These are phyloP conservation scores for Cinclus cinclus DNA, from an alignment of 2,113 vertebrate genomes.

Conservation along the genomic window DNA sequence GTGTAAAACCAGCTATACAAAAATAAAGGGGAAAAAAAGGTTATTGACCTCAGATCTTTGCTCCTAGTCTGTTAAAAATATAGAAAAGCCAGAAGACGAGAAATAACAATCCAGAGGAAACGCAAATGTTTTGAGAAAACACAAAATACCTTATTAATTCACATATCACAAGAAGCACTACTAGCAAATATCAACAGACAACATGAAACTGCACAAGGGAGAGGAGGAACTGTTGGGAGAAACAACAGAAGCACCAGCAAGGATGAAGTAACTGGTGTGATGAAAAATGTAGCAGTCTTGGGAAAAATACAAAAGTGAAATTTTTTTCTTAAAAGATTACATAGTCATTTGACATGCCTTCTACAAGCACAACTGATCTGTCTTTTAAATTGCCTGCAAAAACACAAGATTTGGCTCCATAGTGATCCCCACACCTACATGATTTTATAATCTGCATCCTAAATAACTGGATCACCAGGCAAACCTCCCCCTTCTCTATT, in stretches of 20 bases:
- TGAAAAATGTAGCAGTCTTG: neutral
- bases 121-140: neutral
- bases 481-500: conserved; percentile 45
- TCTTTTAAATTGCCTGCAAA: neutral
- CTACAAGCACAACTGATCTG: neutral
- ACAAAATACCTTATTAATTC: neutral
- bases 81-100: neutral
- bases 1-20: neutral
- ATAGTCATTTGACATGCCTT: neutral
- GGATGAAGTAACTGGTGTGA: neutral
- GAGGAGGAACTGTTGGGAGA: neutral
- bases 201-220: neutral
- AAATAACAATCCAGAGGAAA: neutral
- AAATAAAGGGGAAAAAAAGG: neutral
- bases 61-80: neutral
- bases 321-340: neutral
- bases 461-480: conserved; percentile 49
- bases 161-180: neutral
- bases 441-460: neutral
- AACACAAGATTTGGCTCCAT: neutral
- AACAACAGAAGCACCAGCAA: neutral
- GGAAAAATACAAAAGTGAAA: neutral
- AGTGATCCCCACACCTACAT: neutral
- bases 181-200: neutral
- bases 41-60: neutral